Conservation (phyloP, 2,888 invertebrate genomes). For the Trachelus troglodyta region DNA sequence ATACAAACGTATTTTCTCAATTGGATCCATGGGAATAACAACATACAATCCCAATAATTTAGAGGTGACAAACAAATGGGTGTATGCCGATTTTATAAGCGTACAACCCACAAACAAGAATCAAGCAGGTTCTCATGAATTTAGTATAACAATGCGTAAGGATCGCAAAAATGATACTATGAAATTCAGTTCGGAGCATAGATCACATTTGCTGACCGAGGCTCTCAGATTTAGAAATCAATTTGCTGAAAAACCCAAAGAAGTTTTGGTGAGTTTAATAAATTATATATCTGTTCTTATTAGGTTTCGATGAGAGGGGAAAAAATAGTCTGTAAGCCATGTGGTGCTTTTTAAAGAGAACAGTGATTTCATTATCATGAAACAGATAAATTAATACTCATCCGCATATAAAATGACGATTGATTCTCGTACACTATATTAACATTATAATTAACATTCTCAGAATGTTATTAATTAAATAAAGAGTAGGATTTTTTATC, state of each 20-base stretch:
- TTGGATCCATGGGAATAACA: constrained; percentile 94
- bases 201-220: constrained; percentile 91
- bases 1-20: constrained; percentile 96
- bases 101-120: constrained; percentile 71
- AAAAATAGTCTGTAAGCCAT: neutral
- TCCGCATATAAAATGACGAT: neutral
- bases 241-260: constrained; percentile 85
- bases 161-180: constrained; percentile 93
- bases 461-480: neutral
- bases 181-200: constrained; percentile 96
- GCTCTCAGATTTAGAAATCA: constrained; percentile 84
- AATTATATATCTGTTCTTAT: neutral
- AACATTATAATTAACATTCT: neutral
- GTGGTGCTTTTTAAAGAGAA: neutral
- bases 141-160: constrained; percentile 86
- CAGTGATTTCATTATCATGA: neutral
- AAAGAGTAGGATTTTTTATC: neutral
- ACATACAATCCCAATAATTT: constrained; percentile 95
- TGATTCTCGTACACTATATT: neutral
- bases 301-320: neutral
- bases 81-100: constrained; percentile 83
- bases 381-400: neutral
- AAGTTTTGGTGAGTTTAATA: constrained; percentile 74
- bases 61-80: constrained; percentile 95
- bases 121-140: constrained; percentile 73